Evolutionary conservation across 2,797 vertebrate genomes (phyloP).

Genomic region (Pangasius krempfi): DNA sequence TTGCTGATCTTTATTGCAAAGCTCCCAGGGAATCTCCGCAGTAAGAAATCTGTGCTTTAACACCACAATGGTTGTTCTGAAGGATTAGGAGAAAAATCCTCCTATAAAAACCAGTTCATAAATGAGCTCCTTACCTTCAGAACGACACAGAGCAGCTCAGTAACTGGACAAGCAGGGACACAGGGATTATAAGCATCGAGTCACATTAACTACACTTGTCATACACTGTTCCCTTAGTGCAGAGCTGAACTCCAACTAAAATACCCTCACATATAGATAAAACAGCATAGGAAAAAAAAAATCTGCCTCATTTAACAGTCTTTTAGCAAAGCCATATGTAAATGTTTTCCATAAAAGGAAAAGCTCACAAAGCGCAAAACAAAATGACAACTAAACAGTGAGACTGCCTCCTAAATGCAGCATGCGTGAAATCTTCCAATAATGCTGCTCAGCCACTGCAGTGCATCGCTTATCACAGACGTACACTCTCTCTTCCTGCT

Average conservation of each 20-base stretch:
- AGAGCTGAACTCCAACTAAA: neutral
- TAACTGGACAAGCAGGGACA: constrained; percentile 24
- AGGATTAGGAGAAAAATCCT: neutral
- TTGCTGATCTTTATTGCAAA: neutral
- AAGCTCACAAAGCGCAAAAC: too few relatives aligned
- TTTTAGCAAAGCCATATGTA: neutral
- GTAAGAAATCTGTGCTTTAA: neutral
- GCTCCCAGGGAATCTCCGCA: neutral
- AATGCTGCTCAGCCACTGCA: constrained; percentile 14
- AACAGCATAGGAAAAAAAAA: too few relatives aligned
- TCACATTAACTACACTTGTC: neutral
- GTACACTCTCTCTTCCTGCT: neutral
- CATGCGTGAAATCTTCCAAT: neutral
- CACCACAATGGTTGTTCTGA: neutral
- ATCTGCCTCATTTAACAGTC: neutral
- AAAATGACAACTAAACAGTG: neutral
- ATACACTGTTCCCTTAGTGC: neutral
- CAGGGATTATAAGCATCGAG: neutral
- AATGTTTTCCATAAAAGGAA: neutral
- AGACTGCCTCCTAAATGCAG: neutral
- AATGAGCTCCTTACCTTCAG: constrained; percentile 39
- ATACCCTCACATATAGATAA: too few relatives aligned
- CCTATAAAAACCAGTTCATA: neutral
- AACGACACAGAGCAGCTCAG: constrained; percentile 27
- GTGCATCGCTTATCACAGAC: neutral